phyloP scores from a whole-genome alignment of 2,888 invertebrate species.

The Hedya salicella region DNA sequence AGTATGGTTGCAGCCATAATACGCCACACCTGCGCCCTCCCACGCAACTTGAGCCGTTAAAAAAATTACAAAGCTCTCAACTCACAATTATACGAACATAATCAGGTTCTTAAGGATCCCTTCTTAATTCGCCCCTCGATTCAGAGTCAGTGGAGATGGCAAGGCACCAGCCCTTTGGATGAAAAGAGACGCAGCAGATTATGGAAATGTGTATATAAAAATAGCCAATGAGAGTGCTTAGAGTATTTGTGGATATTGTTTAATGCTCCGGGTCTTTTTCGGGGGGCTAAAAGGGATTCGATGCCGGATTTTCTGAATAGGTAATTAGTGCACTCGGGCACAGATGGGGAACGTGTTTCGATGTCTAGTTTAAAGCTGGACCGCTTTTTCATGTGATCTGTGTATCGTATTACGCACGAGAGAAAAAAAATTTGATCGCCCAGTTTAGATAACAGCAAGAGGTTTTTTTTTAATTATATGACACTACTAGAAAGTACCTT shows the following conservation, averaged over 20 bases:
- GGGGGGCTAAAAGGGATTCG: constrained; percentile 24
- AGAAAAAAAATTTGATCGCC: too few species aligned
- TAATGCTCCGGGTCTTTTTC: constrained; percentile 27
- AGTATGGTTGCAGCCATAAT: constrained; percentile 57
- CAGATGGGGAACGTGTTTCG: not conserved
- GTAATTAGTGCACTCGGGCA: constrained; percentile 26
- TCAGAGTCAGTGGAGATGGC: constrained; percentile 1
- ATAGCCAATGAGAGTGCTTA: constrained; percentile 36
- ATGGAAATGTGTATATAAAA: constrained; percentile 32
- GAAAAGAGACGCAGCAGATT: constrained; percentile 13
- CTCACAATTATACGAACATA: constrained; percentile 36
- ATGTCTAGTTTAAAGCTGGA: constrained; percentile 6
- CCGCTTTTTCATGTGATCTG: too few species aligned
- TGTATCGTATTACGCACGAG: too few species aligned
- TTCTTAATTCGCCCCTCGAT: constrained; percentile 33
- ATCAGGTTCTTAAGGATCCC: constrained; percentile 33
- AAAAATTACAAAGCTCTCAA: constrained; percentile 42
- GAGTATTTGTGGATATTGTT: constrained; percentile 36
- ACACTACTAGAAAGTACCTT: too few species aligned
- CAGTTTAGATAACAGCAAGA: too few species aligned
- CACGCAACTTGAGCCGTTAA: constrained; percentile 31
- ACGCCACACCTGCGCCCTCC: constrained; percentile 32
- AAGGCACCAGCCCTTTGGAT: constrained; percentile 14
- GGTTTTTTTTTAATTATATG: too few species aligned
- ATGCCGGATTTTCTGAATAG: constrained; percentile 22